Evolutionary conservation across 2,888 invertebrate genomes (phyloP).

Genomic region (Diogma glabrata): DNA sequence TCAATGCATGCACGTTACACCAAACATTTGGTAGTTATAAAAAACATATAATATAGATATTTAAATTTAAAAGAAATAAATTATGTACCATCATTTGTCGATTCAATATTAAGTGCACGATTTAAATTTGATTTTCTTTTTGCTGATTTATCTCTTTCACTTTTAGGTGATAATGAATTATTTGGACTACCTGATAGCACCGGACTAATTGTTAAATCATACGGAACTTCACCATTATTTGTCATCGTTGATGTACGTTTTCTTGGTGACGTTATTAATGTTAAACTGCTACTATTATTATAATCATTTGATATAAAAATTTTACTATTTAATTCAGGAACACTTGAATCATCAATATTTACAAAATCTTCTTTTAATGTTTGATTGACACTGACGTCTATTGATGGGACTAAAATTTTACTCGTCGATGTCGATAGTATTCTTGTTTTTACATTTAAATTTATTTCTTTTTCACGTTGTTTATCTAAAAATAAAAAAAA

Average conservation of each 20-base stretch:
- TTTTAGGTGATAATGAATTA: slow-evolving; percentile 26
- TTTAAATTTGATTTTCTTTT: slow-evolving; percentile 55
- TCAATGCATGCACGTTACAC: too few relatives aligned
- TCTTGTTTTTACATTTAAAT: too few relatives aligned
- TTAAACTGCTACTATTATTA: background rate
- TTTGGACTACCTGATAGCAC: slow-evolving; percentile 1
- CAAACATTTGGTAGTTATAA: too few relatives aligned
- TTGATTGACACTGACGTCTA: slow-evolving; percentile 31
- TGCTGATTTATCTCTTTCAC: slow-evolving; percentile 47
- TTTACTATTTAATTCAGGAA: too few relatives aligned
- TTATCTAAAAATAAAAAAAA: slow-evolving; percentile 4
- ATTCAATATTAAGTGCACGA: slow-evolving; percentile 39
- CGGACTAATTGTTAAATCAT: slow-evolving; percentile 25
- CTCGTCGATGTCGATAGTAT: background rate
- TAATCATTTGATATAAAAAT: slow-evolving; percentile 7
- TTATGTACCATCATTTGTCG: slow-evolving; percentile 33
- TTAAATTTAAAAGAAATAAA: background rate
- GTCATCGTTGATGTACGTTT: slow-evolving; percentile 26
- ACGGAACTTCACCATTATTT: slow-evolving; percentile 1
- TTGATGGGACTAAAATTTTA: slow-evolving; percentile 26
- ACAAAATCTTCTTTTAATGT: slow-evolving; percentile 28
- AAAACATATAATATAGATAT: background rate
- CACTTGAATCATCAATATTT: slow-evolving; percentile 11
- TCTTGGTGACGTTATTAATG: slow-evolving; percentile 4
- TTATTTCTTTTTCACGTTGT: background rate